Evolutionary conservation across 2,888 invertebrate genomes (phyloP), one percentile per base, ranked within the genome.

Genomic region (Troides helena): DNA sequence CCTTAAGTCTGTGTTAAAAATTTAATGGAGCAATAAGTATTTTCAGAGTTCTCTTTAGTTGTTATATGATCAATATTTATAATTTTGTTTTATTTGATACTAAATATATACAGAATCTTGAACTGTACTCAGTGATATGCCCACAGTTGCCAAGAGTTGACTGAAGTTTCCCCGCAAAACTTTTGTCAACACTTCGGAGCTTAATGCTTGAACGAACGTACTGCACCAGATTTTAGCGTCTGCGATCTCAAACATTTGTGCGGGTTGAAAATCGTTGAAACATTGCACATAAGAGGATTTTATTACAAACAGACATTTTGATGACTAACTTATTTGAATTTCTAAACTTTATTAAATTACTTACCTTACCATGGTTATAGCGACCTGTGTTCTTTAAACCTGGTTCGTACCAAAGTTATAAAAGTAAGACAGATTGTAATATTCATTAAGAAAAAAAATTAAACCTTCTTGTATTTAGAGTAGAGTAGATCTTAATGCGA

Each of bases 81-180:
- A n/a, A 53, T 53, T 53, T n/a, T n/a, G 53, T 53, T 53, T n/a
- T 1, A 53, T 18, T 18, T 53, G 4, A 53, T 12, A n/a, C 53
- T 53, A 25, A 0, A 14, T 30, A 30, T 58, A 30, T 30, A 2
- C 30, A 30, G 30, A 58, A 36, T 39, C 10, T 65, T 23, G 8
- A 18, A 57, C 23, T 58, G 58, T 39, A 58, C 23, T 65, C 8
- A 57, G 25, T 57, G 25, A 58, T 57, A 65, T 65, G 58, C 6
- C 56, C 36, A 14, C 21, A 58, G 65, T 65, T 58, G 39, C 39
- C 50, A 43, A 65, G 50, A 59, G 59, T 65, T 43, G 59, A 59
- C 50, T 59, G 50, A 65, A 65, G 65, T 65, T 65, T 30, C n/a
- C 18, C 65, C 65, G 59, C 59, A 59, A 60, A 65, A 65, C 65